phyloP scores from a whole-genome alignment of 2,797 vertebrate genomes.

The Taenioides sp. region DNA sequence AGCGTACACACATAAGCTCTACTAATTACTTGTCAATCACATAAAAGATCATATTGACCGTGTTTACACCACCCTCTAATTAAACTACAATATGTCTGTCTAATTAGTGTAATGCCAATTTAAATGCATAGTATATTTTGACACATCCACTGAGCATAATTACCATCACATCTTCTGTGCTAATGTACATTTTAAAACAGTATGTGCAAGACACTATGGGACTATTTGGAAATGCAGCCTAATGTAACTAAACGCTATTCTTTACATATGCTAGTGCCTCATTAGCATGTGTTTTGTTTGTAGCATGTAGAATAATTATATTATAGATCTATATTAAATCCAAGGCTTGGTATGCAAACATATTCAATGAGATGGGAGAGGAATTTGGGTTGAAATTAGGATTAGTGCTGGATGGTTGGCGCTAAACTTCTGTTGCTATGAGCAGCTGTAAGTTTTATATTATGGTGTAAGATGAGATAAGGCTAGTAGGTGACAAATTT shows the following conservation, averaged over 20 bases:
- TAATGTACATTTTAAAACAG: conserved; percentile 4
- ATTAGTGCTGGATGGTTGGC: too few species aligned
- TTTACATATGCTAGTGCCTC: conserved; percentile 3
- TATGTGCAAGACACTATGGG: neutral
- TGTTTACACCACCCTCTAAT: conserved; percentile 9
- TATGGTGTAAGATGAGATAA: too few species aligned
- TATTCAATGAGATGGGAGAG: too few species aligned
- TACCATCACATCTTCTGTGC: neutral
- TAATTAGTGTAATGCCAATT: conserved; percentile 5
- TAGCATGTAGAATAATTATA: neutral
- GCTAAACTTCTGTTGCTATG: too few species aligned
- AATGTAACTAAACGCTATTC: neutral
- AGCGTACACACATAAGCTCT: neutral
- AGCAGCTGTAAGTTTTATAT: too few species aligned
- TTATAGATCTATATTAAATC: neutral
- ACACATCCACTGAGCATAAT: conserved; percentile 17
- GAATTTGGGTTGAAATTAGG: too few species aligned
- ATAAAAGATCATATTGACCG: neutral
- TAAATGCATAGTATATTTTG: conserved; percentile 8
- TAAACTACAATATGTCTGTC: conserved; percentile 9
- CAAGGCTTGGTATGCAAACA: conserved; percentile 10
- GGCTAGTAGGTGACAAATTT: too few species aligned
- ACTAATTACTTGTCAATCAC: conserved; percentile 6
- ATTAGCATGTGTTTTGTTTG: conserved; percentile 19
- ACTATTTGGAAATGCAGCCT: neutral